These are phyloP conservation scores for Engystomops pustulosus DNA, from an alignment of 2,113 vertebrate genomes.

Conservation along the genomic window DNA sequence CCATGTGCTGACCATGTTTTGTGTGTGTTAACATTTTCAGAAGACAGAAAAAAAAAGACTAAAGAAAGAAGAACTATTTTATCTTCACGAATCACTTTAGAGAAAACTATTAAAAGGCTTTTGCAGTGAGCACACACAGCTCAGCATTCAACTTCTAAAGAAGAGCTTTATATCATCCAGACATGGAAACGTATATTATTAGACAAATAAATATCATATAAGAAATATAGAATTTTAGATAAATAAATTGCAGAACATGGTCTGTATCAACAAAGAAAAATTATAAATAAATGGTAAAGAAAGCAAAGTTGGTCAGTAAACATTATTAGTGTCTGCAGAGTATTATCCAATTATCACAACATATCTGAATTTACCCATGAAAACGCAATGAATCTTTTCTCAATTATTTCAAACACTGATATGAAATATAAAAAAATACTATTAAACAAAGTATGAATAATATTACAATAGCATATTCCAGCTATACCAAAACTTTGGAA, in stretches of 20 bases:
- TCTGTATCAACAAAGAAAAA: not conserved
- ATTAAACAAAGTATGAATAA: too few species aligned
- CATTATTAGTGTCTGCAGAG: too few species aligned
- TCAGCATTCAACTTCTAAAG: not conserved
- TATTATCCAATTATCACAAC: too few species aligned
- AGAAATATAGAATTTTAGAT: not conserved
- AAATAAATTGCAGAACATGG: not conserved
- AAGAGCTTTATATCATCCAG: not conserved
- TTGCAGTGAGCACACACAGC: not conserved
- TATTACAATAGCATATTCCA: too few species aligned
- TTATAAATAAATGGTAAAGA: too few species aligned
- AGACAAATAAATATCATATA: not conserved
- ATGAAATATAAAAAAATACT: too few species aligned
- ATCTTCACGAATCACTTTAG: conserved; percentile 15
- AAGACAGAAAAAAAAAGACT: conserved; percentile 11
- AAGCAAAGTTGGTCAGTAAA: too few species aligned
- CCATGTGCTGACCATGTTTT: conserved; percentile 40
- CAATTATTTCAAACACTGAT: too few species aligned
- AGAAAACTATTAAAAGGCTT: not conserved
- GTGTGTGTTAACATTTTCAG: conserved; percentile 45
- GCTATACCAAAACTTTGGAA: too few species aligned
- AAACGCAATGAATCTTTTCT: too few species aligned
- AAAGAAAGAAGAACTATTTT: conserved; percentile 35
- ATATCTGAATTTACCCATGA: too few species aligned
- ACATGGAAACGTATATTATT: not conserved